Conservation (phyloP, 2,113 vertebrate species). For the Melanerpes formicivorus region DNA sequence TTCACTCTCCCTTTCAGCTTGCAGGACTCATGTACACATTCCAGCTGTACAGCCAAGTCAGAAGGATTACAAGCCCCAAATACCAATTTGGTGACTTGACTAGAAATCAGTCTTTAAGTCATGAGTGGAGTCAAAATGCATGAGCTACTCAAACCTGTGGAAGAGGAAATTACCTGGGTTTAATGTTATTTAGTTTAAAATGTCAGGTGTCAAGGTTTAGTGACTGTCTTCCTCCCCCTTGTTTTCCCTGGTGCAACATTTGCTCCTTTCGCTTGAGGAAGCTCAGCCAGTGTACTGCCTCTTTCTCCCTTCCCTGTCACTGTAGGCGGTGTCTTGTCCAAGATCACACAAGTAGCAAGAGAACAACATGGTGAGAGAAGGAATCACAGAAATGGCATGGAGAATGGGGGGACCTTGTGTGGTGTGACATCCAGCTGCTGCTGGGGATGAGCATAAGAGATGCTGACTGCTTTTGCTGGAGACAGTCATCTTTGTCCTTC, state of each 20-base stretch:
- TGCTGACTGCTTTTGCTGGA: background rate
- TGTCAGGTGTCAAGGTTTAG: background rate
- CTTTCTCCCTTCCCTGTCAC: background rate
- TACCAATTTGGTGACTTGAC: background rate
- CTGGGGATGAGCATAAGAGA: background rate
- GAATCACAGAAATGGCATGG: background rate
- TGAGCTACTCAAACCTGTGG: background rate
- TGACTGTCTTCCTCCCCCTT: background rate
- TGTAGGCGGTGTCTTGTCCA: accelerated
- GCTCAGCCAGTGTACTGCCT: too few species aligned
- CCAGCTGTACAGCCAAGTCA: background rate
- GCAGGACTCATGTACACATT: background rate
- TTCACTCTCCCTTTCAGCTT: background rate
- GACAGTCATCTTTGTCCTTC: background rate
- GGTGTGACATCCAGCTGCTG: background rate
- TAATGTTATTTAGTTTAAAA: background rate
- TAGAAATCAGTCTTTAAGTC: background rate
- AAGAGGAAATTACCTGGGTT: background rate
- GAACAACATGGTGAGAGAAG: background rate
- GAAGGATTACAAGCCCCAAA: background rate
- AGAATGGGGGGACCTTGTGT: background rate
- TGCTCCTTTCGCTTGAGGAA: background rate
- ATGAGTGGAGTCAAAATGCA: background rate
- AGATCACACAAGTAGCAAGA: background rate
- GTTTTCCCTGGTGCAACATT: background rate